Base-by-base conservation (phyloP, 2,113 vertebrate species). In the Alethe diademata region DNA sequence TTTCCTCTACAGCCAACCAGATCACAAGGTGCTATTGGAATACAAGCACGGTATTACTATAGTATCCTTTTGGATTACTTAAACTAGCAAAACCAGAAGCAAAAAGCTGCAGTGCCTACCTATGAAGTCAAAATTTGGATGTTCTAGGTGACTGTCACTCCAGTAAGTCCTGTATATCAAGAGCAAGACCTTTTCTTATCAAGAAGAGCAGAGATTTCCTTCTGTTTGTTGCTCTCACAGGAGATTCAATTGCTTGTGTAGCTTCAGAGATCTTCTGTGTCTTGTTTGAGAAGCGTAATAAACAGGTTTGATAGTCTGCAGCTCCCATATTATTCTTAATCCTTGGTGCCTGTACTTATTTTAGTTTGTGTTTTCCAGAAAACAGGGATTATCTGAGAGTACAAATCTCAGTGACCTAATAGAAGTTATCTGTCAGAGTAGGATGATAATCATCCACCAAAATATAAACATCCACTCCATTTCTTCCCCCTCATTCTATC, bases 381-480 rank as follows among this genome's bases (percentile, higher is more conserved):
- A 85, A 38, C 8, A 66, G 42, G 26, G n/a, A 36, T 86, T 87
- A 15, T 66, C 25, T 86, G 42, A 73, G 26, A 86, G 7, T 25
- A 33, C 9, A 61, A 57, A 84, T 22, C 19, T 56, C 51, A 71
- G 48, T 69, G 74, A 79, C 51, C 45, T 9, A 29, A 75, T 14
- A 51, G 47, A 94, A 89, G 78, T 72, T 12, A 53, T 48, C 29
- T 78, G 29, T 48, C 86, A 86, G 35, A 67, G 71, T 86, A 94
- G 62, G 23, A 57, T 83, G 28, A 74, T 82, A 89, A 93, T 83
- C 78, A 95, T 48, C 9, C 24, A 61, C n/a, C 38, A 50, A 89
- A 86, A 94, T 87, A 76, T 76, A 78, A 95, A 71, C 54, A 71
- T 45, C 16, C 20, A 76, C 4, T 25, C 19, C 7, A 54, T 67